Evolutionary conservation across 2,113 vertebrate genomes (phyloP), one percentile per base, ranked within the genome.

Genomic region (Camarhynchus parvulus): DNA sequence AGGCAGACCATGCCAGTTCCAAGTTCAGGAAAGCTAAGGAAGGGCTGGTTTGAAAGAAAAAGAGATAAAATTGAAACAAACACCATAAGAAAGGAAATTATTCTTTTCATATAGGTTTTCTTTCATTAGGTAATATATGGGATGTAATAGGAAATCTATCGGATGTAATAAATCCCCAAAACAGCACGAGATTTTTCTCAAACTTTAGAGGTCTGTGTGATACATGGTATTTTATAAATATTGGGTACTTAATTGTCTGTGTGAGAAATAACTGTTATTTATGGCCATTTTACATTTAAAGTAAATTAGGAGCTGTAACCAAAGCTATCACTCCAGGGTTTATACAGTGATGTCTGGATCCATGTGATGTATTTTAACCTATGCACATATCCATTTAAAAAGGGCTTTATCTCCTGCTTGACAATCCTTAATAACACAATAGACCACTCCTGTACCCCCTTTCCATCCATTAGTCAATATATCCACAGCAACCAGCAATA

Each of bases 401-500:
- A 24, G 35, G 52, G 35, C 35, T 86, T 94, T 96, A 92, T 95
- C 88, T 90, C 63, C 91, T 94, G 44, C 64, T 53, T 90, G 92
- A 75, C 64, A 83, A 52, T 78, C 74, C 79, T 94, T 92, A 89
- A 88, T 83, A 95, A 94, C 93, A 81, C 76, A 86, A 25, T 52
- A 72, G 88, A 75, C 90, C 56, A 44, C 72, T 93, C 83, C 61
- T 78, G 68, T 75, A 94, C 81, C 90, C 90, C 90, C 87, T 83
- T 49, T 75, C 88, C 83, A 64, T 92, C 83, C 90, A 90, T 95
- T 94, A 93, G 90, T 96, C 87, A 96, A 70, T 83, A 95, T 56
- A 93, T 89, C 87, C 90, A 44, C 92, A 96, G 92, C 93, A 97
- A 90, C 83, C 73, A 96, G 93, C 85, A 86, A 88, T 90, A 97